phyloP scores from a whole-genome alignment of 2,797 vertebrate species.

The Lacerta bilineata region DNA sequence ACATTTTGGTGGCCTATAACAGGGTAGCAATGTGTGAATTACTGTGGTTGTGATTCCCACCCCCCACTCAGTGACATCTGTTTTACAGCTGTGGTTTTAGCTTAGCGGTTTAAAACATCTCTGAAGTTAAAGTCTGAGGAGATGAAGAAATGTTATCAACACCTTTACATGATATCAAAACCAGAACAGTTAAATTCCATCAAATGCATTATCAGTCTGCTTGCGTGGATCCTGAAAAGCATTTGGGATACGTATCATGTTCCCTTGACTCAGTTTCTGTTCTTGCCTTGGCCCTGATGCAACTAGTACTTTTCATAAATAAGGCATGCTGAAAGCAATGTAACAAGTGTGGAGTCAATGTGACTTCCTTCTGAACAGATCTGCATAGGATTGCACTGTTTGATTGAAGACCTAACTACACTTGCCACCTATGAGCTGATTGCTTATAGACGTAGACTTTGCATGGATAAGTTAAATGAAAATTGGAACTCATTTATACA shows the following conservation, averaged over 20 bases:
- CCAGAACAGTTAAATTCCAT: neutral
- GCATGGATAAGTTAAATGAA: too few relatives aligned
- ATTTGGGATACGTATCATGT: neutral
- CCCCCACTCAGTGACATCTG: constrained; percentile 62
- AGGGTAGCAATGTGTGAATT: constrained; percentile 50
- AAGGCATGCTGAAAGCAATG: neutral
- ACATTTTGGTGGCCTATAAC: constrained; percentile 58
- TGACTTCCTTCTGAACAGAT: neutral
- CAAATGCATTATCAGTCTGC: neutral
- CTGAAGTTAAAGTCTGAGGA: constrained; percentile 16
- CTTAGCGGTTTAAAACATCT: constrained; percentile 10
- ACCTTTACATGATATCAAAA: neutral
- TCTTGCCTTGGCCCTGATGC: neutral
- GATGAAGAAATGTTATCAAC: neutral
- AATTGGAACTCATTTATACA: too few relatives aligned
- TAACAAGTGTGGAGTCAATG: neutral
- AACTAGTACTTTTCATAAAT: neutral
- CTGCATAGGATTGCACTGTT: neutral
- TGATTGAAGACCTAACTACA: too few relatives aligned
- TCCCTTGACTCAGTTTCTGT: neutral
- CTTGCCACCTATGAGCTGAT: too few relatives aligned
- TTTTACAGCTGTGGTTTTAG: constrained; percentile 64
- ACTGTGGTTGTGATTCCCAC: constrained; percentile 23
- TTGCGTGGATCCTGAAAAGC: neutral
- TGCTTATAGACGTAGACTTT: too few relatives aligned